Base-by-base conservation (phyloP, 2,888 invertebrate genomes). In the Pinctada fucata region DNA sequence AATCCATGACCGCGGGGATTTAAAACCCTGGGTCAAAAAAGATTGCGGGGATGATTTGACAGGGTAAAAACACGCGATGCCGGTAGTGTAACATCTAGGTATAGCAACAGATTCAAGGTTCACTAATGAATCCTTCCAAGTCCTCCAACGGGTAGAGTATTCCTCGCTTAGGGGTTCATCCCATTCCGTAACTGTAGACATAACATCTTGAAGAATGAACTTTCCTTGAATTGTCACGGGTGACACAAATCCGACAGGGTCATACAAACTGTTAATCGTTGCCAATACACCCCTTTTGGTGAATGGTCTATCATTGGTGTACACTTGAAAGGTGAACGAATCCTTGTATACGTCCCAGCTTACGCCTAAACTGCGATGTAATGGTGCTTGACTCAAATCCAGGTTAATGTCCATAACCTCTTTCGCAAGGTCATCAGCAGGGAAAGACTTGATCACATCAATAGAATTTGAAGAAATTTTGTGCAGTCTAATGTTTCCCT, bases 261-360 rank as follows among this genome's bases (percentile, higher is more conserved):
- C 67, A 16, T 67, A 67, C 48, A 67, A 45, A 45, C 67, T 13
- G 45, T 67, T 67, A 13, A 67, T 67, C 8, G 67, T 67, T 16
- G 67, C 67, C 6, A 67, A 13, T 3, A 45, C 45, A 45, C 67
- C 67, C 45, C 67, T 67, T 67, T 67, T 67, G 5, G 45, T 67
- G 4, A 67, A 67, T 67, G 67, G 67, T 3, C 67, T 67, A 3
- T 45, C 4, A 13, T 5, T 67, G 13, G 8, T n/a, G 48, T 5
- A 31, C 6, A 67, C 67, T 67, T 45, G 67, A 67, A 67, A 67
- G 5, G 67, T 67, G 13, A 67, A 67, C 4, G 67, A 67, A 48
- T 67, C 67, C 48, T 16, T 67, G 67, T 8, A 67, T 3, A 67
- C 48, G 45, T 67, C 67, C 67, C 85, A 85, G 45, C n/a, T 67